Evolutionary conservation across 2,888 invertebrate genomes (phyloP).

Genomic region (Sarcophaga caerulescens): DNA sequence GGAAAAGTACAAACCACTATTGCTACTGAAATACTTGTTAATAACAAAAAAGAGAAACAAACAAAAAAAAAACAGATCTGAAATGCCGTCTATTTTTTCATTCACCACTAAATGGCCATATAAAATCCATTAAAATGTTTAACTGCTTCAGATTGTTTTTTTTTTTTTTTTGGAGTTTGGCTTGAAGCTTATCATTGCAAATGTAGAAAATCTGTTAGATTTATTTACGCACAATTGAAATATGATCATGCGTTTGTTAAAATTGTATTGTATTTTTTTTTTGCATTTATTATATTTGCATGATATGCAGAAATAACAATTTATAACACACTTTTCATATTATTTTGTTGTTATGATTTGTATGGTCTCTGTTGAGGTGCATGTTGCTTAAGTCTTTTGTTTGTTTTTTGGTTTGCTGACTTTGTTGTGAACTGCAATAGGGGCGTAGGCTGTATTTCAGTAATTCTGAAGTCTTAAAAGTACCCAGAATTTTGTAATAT

Average conservation of each 20-base stretch:
- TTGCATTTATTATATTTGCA: background rate
- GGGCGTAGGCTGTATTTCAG: slow-evolving; percentile 18
- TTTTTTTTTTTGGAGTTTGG: background rate
- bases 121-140: slow-evolving; percentile 24
- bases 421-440: slow-evolving; percentile 3
- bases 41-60: background rate
- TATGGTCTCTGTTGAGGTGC: background rate
- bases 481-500: background rate
- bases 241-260: slow-evolving; percentile 46
- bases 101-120: slow-evolving; percentile 35
- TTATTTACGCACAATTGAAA: slow-evolving; percentile 51
- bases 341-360: slow-evolving; percentile 25
- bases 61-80: background rate
- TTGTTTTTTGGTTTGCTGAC: slow-evolving; percentile 40
- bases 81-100: background rate
- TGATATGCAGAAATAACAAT: slow-evolving; percentile 45
- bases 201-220: slow-evolving; percentile 32
- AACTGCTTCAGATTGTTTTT: background rate
- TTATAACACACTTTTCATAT: background rate
- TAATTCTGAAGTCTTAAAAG: slow-evolving; percentile 1
- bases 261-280: background rate
- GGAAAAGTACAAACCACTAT: background rate
- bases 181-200: slow-evolving; percentile 6
- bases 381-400: slow-evolving; percentile 64
- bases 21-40: slow-evolving; percentile 11